phyloP scores from a whole-genome alignment of 2,113 vertebrate genomes.

The Platysteira castanea region DNA sequence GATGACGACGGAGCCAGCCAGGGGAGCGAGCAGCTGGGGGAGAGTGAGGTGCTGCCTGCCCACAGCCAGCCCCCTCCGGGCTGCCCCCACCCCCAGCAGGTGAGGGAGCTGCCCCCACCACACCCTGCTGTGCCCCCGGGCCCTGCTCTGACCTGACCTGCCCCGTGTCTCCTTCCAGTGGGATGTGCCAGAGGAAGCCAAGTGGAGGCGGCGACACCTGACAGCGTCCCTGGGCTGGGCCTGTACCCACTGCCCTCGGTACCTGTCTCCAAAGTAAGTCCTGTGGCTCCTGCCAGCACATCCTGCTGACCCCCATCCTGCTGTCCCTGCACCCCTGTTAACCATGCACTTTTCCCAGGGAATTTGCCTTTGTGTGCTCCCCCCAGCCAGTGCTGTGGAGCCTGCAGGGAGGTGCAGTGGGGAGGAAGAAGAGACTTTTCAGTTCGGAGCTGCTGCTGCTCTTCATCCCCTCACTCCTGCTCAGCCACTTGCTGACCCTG shows the following conservation, averaged over 20 bases:
- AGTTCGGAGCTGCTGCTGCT: constrained; percentile 53
- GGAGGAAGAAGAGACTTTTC: constrained; percentile 44
- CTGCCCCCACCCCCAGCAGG: not conserved
- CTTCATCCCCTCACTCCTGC: constrained; percentile 37
- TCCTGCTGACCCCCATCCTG: not conserved
- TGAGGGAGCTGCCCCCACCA: not conserved
- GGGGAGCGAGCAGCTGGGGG: not conserved
- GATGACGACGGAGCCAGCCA: rapidly evolving
- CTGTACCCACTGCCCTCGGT: not conserved
- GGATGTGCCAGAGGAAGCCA: not conserved
- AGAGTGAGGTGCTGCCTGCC: not conserved
- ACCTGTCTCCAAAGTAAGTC: constrained; percentile 14
- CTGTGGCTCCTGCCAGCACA: rapidly evolving
- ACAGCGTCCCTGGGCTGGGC: not conserved
- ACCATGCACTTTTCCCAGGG: constrained; percentile 2
- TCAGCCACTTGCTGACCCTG: constrained; percentile 49
- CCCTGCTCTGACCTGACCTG: not conserved
- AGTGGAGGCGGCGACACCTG: not conserved
- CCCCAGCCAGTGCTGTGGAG: constrained; percentile 27
- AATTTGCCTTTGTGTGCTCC: constrained; percentile 43
- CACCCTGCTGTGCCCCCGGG: not conserved
- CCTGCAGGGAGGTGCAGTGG: constrained; percentile 19
- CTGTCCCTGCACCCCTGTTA: not conserved
- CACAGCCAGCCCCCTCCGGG: not conserved
- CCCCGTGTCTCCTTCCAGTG: not conserved